Evolutionary conservation across 2,888 invertebrate species (phyloP).

Genomic region (Myopa testacea): DNA sequence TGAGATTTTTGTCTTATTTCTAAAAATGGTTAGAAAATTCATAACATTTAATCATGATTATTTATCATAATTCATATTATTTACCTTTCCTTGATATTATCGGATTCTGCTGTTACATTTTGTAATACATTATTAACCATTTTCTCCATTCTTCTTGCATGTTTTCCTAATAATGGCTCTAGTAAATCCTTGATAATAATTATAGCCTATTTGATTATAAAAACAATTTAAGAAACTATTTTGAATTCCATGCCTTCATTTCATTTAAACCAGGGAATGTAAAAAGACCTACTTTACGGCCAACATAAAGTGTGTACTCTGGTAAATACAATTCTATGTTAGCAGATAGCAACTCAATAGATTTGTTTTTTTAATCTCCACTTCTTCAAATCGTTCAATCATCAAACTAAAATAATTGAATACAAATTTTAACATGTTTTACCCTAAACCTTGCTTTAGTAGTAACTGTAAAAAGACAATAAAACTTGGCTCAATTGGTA

Average conservation of each 20-base stretch:
- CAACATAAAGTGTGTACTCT: constrained; percentile 65
- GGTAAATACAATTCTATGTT: constrained; percentile 56
- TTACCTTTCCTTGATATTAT: no score
- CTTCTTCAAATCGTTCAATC: not conserved
- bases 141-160: not conserved
- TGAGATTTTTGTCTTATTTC: no score
- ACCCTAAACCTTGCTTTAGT: no score
- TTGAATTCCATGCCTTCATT: constrained; percentile 33
- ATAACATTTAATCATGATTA: no score
- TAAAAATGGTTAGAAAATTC: no score
- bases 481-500: no score
- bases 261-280: constrained; percentile 57
- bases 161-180: not conserved
- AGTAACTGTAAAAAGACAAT: no score
- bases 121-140: not conserved
- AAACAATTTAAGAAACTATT: constrained; percentile 16
- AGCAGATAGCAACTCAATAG: constrained; percentile 5
- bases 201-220: constrained; percentile 3
- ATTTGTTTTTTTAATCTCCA: not conserved
- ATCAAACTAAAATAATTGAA: no score
- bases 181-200: constrained; percentile 10
- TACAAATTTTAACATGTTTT: no score
- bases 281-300: constrained; percentile 66
- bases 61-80: no score
- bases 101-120: not conserved